These are phyloP conservation scores for Ctenomys sociabilis DNA, from an alignment of 2,113 vertebrate genomes.

Conservation along the genomic window DNA sequence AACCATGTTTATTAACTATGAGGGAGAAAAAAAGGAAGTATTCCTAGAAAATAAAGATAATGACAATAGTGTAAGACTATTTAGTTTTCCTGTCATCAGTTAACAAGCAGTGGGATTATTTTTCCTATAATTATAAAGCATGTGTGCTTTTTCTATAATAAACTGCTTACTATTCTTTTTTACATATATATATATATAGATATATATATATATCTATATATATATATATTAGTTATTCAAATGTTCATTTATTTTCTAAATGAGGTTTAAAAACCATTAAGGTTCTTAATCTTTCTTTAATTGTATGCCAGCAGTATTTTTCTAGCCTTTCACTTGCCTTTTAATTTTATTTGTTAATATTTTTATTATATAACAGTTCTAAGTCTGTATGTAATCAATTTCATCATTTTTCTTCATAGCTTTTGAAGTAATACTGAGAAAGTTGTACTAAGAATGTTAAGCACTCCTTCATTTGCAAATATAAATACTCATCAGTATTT, in stretches of 20 bases:
- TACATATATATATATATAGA: neutral
- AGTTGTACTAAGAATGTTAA: neutral
- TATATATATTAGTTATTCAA: neutral
- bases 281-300: conserved; percentile 57
- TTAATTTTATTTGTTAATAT: conserved; percentile 57
- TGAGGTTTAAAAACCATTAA: neutral
- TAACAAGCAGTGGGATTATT: neutral
- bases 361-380: conserved; percentile 56
- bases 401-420: conserved; percentile 12
- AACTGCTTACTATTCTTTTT: conserved; percentile 4
- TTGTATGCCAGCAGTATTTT: conserved; percentile 29
- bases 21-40: neutral
- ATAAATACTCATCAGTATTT: conserved; percentile 54
- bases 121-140: neutral
- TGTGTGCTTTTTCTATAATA: neutral
- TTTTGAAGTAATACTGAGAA: conserved; percentile 59
- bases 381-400: conserved; percentile 39
- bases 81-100: conserved; percentile 46
- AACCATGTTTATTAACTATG: neutral
- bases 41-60: conserved; percentile 10
- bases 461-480: conserved; percentile 35
- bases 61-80: neutral
- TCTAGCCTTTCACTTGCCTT: conserved; percentile 39
- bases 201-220: neutral
- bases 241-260: conserved; percentile 55